Conservation (phyloP, 2,888 invertebrate genomes). For the Andrena minutula region DNA sequence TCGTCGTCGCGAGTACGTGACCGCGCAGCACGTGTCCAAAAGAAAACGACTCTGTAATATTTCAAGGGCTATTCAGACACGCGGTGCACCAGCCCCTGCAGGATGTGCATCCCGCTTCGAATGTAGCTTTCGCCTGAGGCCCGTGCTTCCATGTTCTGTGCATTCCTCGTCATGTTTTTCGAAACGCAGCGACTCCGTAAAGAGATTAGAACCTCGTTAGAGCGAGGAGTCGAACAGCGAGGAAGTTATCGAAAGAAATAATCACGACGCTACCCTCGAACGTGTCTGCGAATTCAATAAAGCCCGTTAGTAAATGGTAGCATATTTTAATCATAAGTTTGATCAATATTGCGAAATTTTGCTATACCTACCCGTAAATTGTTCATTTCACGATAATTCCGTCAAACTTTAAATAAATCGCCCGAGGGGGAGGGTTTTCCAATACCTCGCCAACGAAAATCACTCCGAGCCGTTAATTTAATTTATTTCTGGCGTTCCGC, state of each 20-base stretch:
- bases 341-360: background rate
- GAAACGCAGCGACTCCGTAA: slow-evolving; percentile 10
- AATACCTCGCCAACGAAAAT: background rate
- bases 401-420: background rate
- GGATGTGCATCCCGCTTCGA: slow-evolving; percentile 47
- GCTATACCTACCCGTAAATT: background rate
- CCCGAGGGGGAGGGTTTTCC: background rate
- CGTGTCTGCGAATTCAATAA: background rate
- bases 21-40: slow-evolving; percentile 52
- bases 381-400: background rate
- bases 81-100: slow-evolving; percentile 51
- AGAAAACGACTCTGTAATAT: slow-evolving; percentile 65
- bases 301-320: slow-evolving; percentile 2
- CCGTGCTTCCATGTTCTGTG: slow-evolving; percentile 15
- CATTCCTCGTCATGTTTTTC: slow-evolving; percentile 31
- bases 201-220: slow-evolving; percentile 1
- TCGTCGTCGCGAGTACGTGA: slow-evolving; percentile 56
- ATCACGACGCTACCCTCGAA: background rate
- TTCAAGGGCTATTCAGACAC: slow-evolving; percentile 69
- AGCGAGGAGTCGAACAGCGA: background rate
- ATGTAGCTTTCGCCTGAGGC: slow-evolving; percentile 51
- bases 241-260: background rate
- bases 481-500: background rate
- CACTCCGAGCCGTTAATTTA: background rate
- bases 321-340: background rate